These are phyloP conservation scores for Diorhabda sublineata DNA, from an alignment of 1,140 invertebrate species.

Conservation along the genomic window DNA sequence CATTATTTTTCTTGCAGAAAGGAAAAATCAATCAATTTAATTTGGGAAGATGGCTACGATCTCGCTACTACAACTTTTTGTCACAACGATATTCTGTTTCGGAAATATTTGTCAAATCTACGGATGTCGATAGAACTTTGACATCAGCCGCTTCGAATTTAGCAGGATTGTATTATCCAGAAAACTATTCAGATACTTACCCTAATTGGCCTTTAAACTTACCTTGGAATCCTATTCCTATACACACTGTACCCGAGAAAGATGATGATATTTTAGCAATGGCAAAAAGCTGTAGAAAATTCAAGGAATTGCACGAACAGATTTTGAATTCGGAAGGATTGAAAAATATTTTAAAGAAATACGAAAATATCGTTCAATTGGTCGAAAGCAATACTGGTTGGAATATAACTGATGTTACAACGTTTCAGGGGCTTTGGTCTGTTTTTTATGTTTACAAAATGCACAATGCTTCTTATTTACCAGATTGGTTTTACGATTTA, in stretches of 20 bases:
- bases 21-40: conserved; percentile 73
- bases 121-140: conserved; percentile 79
- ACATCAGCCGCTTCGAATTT: conserved; percentile 82
- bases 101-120: conserved; percentile 55
- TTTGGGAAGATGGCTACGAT: conserved; percentile 68
- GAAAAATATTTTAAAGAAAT: conserved; percentile 5
- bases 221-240: conserved; percentile 83
- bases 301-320: neutral
- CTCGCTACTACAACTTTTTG: conserved; percentile 60
- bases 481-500: conserved; percentile 4
- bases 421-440: neutral
- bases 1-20: conserved; percentile 47
- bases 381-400: neutral
- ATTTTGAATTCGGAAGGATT: neutral
- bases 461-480: conserved; percentile 6
- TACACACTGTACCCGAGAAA: conserved; percentile 68
- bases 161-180: conserved; percentile 71
- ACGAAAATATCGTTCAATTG: neutral
- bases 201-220: conserved; percentile 62
- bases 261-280: conserved; percentile 56
- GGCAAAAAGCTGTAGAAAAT: conserved; percentile 58
- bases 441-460: conserved; percentile 1
- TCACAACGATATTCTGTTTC: conserved; percentile 48
- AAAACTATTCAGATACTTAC: conserved; percentile 46
- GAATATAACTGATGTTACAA: neutral